Conservation (phyloP, 2,888 invertebrate genomes). For the Xanthorhoe spadicearia region DNA sequence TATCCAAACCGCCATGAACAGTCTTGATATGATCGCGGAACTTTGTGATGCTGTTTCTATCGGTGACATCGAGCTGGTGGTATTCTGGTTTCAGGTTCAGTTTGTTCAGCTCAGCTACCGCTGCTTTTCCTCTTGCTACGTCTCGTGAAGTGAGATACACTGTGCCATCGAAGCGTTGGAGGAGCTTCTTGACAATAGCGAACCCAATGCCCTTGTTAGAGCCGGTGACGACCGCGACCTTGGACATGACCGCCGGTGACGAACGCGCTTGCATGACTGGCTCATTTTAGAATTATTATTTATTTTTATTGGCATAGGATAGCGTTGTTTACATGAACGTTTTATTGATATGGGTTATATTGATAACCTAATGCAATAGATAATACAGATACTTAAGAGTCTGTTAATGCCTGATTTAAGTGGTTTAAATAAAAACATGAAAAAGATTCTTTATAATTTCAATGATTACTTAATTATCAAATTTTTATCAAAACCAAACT, state of each 20-base stretch:
- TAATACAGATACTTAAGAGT: too few relatives aligned
- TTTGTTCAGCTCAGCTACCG: slow-evolving; percentile 53
- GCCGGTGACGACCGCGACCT: slow-evolving; percentile 83
- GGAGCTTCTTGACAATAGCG: slow-evolving; percentile 85
- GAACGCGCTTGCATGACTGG: not conserved
- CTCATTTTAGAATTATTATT: not conserved
- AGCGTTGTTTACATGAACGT: not conserved
- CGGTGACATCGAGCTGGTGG: slow-evolving; percentile 88
- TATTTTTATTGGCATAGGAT: not conserved
- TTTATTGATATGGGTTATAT: too few relatives aligned
- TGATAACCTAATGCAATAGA: too few relatives aligned
- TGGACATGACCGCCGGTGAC: slow-evolving; percentile 27
- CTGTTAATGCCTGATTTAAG: too few relatives aligned
- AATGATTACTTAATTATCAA: too few relatives aligned
- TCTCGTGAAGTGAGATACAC: slow-evolving; percentile 81
- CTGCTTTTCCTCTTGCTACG: slow-evolving; percentile 50
- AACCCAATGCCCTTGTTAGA: slow-evolving; percentile 88
- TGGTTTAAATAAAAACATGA: too few relatives aligned
- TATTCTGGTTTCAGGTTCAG: slow-evolving; percentile 75
- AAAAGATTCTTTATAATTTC: too few relatives aligned
- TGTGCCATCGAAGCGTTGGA: slow-evolving; percentile 85
- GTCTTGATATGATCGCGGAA: slow-evolving; percentile 84
- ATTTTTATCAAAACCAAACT: too few relatives aligned
- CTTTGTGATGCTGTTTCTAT: slow-evolving; percentile 79
- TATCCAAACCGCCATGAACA: slow-evolving; percentile 88